phyloP scores from a whole-genome alignment of 1,140 invertebrate species.

The Helicorthomorpha holstii region DNA sequence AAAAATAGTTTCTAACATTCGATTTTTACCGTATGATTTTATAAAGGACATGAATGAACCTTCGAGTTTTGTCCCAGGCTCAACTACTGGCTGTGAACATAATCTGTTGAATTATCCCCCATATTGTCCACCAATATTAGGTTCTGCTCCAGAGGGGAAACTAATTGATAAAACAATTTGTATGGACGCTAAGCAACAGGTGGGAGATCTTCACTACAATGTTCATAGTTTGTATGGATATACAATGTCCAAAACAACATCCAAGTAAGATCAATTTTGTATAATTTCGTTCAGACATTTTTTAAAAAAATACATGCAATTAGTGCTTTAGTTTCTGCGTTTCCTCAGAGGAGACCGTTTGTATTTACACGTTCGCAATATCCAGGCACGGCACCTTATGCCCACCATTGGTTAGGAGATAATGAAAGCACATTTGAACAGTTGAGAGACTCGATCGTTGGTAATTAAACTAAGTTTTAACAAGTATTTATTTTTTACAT shows the following conservation, averaged over 20 bases:
- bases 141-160: slow-evolving; percentile 20
- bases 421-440: slow-evolving; percentile 31
- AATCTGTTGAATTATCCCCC: neutral
- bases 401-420: slow-evolving; percentile 38
- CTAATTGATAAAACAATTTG: slow-evolving; percentile 21
- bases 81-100: neutral
- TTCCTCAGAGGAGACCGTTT: slow-evolving; percentile 18
- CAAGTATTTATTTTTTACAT: slow-evolving; percentile 23
- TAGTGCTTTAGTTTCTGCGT: slow-evolving; percentile 5
- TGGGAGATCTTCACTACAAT: slow-evolving; percentile 23
- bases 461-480: no score
- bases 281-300: neutral
- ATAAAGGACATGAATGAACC: neutral
- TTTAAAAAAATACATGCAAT: slow-evolving; percentile 8
- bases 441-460: slow-evolving; percentile 28
- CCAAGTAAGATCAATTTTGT: slow-evolving; percentile 5
- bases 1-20: neutral
- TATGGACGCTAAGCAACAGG: slow-evolving; percentile 15
- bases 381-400: slow-evolving; percentile 32
- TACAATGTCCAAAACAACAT: slow-evolving; percentile 16
- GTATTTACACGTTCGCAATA: slow-evolving; percentile 35
- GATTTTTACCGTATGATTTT: neutral
- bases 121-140: neutral
- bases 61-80: neutral
- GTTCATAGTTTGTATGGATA: slow-evolving; percentile 26